Base-by-base conservation (phyloP, 2,888 invertebrate genomes). In the Acrocyrtus sp. region DNA sequence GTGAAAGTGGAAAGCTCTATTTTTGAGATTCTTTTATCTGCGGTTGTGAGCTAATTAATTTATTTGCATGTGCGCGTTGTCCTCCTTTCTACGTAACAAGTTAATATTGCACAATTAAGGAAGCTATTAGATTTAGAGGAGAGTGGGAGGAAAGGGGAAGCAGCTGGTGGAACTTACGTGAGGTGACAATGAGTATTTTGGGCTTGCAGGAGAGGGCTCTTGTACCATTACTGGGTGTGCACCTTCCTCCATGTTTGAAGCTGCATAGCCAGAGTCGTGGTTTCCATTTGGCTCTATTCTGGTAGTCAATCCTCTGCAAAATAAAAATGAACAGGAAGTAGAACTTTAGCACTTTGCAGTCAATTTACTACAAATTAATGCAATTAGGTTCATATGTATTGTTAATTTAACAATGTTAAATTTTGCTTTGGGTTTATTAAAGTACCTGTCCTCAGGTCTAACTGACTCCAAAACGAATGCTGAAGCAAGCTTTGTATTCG, bases 391-490 rank as follows among this genome's bases (percentile, higher is more conserved):
- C n/a, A n/a, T n/a, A n/a, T n/a, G n/a, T n/a, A n/a, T n/a, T n/a
- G n/a, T n/a, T n/a, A n/a, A n/a, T n/a, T n/a, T n/a, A n/a, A n/a
- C n/a, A n/a, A n/a, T n/a, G 10, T 15, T 15, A 39, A n/a, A 39
- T 10, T 10, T 39, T n/a, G n/a, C n/a, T n/a, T n/a, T n/a, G n/a
- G n/a, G n/a, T 19, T 6, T 21, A 45, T 17, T 22, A 39, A 45
- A 54, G 60, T 51, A 81, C 81, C 78, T 80, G 47, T 80, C 78
- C 48, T 78, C 94, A 84, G 93, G 93, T 67, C 91, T 90, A 69
- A 95, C 94, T 2, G 95, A 94, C 34, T 94, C 93, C 80, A 96
- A 87, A 86, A 95, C 94, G 84, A 95, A 94, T 83, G 95, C 95
- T 1, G 94, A 93, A 78, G 94, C 94, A 22, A 77, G 74, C 85